Evolutionary conservation across 2,797 vertebrate genomes (phyloP).

Genomic region (Enteromius mattozi): DNA sequence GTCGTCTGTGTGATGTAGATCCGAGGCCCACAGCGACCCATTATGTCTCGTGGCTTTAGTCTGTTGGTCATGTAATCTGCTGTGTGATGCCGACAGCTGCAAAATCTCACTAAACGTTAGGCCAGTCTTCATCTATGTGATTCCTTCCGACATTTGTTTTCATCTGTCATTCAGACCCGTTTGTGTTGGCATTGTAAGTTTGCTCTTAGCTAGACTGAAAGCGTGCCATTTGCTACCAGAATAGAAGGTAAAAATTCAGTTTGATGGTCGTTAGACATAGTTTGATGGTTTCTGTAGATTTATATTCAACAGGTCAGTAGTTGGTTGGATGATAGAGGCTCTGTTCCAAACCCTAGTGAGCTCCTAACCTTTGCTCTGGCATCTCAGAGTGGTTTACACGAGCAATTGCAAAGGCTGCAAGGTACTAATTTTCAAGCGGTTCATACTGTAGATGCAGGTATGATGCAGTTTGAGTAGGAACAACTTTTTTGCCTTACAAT

Average conservation of each 20-base stretch:
- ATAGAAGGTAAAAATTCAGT: not conserved
- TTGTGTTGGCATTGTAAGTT: slow-evolving; percentile 59
- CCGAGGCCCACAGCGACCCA: slow-evolving; percentile 71
- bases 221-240: too few species aligned
- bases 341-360: slow-evolving; percentile 1
- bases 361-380: not conserved
- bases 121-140: slow-evolving; percentile 70
- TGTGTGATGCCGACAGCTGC: slow-evolving; percentile 65
- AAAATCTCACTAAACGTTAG: slow-evolving; percentile 51
- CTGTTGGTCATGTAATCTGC: slow-evolving; percentile 74
- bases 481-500: not conserved
- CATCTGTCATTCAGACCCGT: slow-evolving; percentile 70
- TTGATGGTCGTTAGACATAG: not conserved
- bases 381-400: not conserved
- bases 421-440: not conserved
- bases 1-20: slow-evolving; percentile 83
- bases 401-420: not conserved
- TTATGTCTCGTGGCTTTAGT: slow-evolving; percentile 80
- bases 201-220: not conserved
- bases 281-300: not conserved
- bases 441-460: not conserved
- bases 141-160: slow-evolving; percentile 72
- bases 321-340: not conserved
- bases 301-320: not conserved
- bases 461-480: not conserved